Evolutionary conservation across 2,888 invertebrate genomes (phyloP).

Genomic region (Tenthredo amoena): DNA sequence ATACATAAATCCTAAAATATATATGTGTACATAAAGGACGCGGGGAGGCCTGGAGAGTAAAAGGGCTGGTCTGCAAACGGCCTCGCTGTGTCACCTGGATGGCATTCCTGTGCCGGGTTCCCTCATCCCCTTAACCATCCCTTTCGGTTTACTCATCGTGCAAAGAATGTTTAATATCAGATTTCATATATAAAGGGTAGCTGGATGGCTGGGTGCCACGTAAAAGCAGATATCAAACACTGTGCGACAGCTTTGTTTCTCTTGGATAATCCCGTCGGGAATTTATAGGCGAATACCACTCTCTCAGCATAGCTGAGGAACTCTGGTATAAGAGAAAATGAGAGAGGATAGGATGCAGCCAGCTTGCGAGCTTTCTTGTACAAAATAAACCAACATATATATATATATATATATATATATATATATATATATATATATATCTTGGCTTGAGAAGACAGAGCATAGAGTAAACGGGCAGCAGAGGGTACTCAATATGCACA

Average conservation of each 20-base stretch:
- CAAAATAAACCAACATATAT: background rate
- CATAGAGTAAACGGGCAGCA: background rate
- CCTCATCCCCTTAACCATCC: constrained; percentile 56
- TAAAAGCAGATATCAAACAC: constrained; percentile 75
- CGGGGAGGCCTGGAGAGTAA: background rate
- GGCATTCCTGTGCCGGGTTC: constrained; percentile 49
- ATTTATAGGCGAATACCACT: constrained; percentile 67
- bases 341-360: background rate
- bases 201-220: constrained; percentile 61
- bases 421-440: too few species aligned
- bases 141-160: constrained; percentile 62
- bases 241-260: constrained; percentile 75
- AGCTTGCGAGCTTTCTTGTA: constrained; percentile 1
- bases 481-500: background rate
- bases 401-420: background rate
- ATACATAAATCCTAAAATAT: background rate
- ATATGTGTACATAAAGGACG: background rate
- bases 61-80: constrained; percentile 25
- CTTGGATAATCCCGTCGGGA: constrained; percentile 73
- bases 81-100: constrained; percentile 50
- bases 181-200: constrained; percentile 66
- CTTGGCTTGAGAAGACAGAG: background rate
- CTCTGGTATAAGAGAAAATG: background rate
- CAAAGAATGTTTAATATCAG: constrained; percentile 74
- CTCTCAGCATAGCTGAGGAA: constrained; percentile 8